phyloP scores from a whole-genome alignment of 1,140 invertebrate genomes.

The Zaprionus kolodkinae region DNA sequence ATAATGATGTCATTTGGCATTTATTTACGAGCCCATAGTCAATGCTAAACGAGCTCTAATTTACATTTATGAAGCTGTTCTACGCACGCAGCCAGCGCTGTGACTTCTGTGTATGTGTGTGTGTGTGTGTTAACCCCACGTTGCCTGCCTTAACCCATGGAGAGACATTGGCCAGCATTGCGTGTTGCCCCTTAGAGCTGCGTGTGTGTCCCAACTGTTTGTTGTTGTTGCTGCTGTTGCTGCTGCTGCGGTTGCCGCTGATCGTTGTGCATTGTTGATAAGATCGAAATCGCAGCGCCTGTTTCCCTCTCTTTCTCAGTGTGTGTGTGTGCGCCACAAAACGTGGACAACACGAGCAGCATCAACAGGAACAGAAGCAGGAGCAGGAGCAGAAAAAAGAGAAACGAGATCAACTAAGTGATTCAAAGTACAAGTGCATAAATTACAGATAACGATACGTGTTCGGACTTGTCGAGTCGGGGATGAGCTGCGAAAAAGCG shows the following conservation, averaged over 20 bases:
- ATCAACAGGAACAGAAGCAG: conserved; percentile 7
- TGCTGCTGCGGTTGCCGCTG: conserved; percentile 51
- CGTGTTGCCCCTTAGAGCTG: conserved; percentile 31
- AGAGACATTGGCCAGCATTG: neutral
- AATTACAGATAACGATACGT: conserved; percentile 79
- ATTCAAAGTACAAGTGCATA: conserved; percentile 81
- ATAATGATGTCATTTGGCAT: conserved; percentile 84
- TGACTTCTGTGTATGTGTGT: conserved; percentile 37
- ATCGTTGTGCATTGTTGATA: conserved; percentile 77
- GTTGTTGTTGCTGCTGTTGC: conserved; percentile 33
- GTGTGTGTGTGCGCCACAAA: conserved; percentile 50
- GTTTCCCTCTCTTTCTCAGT: conserved; percentile 45
- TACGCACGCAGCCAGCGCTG: conserved; percentile 74
- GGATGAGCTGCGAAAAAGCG: conserved; percentile 18
- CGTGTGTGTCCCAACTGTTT: conserved; percentile 66
- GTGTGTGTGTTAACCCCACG: conserved; percentile 21
- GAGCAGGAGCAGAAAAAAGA: conserved; percentile 30
- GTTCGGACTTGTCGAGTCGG: conserved; percentile 39
- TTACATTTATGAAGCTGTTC: conserved; percentile 84
- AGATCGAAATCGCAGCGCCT: conserved; percentile 75
- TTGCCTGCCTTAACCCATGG: neutral
- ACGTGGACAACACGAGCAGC: conserved; percentile 16
- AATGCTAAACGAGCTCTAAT: conserved; percentile 84
- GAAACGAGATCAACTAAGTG: conserved; percentile 69
- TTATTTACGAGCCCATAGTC: conserved; percentile 83